phyloP scores from a whole-genome alignment of 2,797 vertebrate genomes.

The Sebastes oblongus region DNA sequence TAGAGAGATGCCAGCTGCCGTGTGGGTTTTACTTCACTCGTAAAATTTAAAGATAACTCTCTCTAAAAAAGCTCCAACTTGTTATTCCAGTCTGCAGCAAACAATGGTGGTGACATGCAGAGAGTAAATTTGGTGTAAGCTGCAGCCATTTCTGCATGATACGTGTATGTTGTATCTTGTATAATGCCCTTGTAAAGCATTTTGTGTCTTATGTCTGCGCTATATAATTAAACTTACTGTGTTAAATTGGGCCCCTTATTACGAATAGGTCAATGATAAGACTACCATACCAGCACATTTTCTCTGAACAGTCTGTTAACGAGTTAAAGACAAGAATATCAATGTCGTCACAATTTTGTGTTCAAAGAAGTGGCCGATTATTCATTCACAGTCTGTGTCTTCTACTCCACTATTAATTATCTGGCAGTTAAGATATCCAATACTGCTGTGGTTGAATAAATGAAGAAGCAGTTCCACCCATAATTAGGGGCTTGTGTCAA shows the following conservation, averaged over 20 bases:
- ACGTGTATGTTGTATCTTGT: not conserved
- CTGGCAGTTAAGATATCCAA: conserved; percentile 58
- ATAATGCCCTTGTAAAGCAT: not conserved
- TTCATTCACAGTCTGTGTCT: conserved; percentile 37
- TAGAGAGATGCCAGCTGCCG: conserved; percentile 24
- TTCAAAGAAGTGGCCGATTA: conserved; percentile 17
- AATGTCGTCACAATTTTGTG: not conserved
- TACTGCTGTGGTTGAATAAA: conserved; percentile 72
- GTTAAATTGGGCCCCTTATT: conserved; percentile 14
- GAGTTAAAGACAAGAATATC: conserved; percentile 10
- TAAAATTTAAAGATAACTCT: conserved; percentile 79
- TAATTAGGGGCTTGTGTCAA: conserved; percentile 73
- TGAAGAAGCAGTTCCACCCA: conserved; percentile 66
- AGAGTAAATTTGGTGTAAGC: conserved; percentile 5
- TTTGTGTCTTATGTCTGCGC: not conserved
- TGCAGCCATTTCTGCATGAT: conserved; percentile 2
- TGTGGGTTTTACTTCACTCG: conserved; percentile 47
- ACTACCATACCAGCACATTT: not conserved
- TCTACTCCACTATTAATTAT: conserved; percentile 65
- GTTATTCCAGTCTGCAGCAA: conserved; percentile 63
- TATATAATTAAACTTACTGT: not conserved
- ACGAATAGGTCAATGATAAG: conserved; percentile 15
- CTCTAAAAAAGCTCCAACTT: conserved; percentile 49
- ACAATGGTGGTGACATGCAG: conserved; percentile 27
- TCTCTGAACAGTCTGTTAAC: not conserved